Base-by-base conservation (phyloP, 2,797 vertebrate species). In the Lophotriccus pileatus region DNA sequence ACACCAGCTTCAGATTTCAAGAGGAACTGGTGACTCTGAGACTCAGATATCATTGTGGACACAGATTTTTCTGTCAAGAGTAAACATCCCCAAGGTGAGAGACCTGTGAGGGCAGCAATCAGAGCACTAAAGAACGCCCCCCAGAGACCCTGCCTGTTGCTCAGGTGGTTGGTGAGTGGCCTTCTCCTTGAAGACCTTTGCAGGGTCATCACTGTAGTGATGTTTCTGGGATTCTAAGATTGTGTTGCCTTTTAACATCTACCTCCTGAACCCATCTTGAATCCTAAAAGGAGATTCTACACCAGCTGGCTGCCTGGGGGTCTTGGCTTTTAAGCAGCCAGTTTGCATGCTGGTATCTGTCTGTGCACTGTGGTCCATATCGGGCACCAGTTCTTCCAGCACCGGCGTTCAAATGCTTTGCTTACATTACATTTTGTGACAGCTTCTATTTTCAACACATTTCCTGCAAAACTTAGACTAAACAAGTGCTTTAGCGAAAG, bases 361-460 rank as follows among this genome's bases (percentile, higher is more conserved):
- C n/a, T 55, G 19, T 50, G 17, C 50, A 6, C 25, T 32, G 7
- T 4, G 23, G 23, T 44, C 32, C 12, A 4, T 8, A 46, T 37
- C 49, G 63, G 52, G 13, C 47, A 19, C 3, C n/a, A 10, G 19
- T 55, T 34, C 49, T 84, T 84, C 47, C 66, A 64, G 47, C 3
- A 12, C 36, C 62, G 60, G 25, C 18, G 19, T 69, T 37, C 28
- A 84, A 34, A 21, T 64, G 20, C 58, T 78, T 84, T 43, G 24
- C n/a, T 85, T 74, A 55, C 13, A 7, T 67, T 55, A 13, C 1
- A 2, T 67, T 84, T 62, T 82, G 36, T 50, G 53, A 43, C 12
- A 75, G 6, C 9, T 30, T 70, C 28, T 76, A 10, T 64, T 70
- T 81, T 70, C 21, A 77, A 20, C 3, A 1, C 0, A 0, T 27